These are phyloP conservation scores for Troides aeacus DNA, from an alignment of 2,888 invertebrate species.

Conservation along the genomic window DNA sequence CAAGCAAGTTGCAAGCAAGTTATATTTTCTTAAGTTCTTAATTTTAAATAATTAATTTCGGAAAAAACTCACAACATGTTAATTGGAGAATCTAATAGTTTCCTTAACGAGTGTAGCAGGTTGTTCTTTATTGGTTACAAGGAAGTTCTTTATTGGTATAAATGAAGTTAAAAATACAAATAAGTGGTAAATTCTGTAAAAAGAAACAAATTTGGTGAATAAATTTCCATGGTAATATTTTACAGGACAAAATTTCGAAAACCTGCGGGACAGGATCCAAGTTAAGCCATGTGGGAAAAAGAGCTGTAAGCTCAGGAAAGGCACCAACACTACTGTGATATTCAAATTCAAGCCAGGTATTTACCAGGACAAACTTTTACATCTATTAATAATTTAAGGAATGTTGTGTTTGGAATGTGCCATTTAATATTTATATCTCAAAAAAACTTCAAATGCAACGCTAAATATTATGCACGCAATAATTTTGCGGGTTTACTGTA, in stretches of 20 bases:
- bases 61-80: neutral
- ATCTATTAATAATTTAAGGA: neutral
- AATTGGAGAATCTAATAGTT: neutral
- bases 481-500: too few relatives aligned
- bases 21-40: neutral
- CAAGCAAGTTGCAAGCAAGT: neutral
- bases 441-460: neutral
- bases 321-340: constrained; percentile 71
- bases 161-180: too few relatives aligned
- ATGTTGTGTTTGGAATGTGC: neutral
- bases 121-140: too few relatives aligned
- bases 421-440: neutral
- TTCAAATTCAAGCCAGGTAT: constrained; percentile 80
- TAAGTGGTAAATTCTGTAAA: too few relatives aligned
- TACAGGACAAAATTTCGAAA: constrained; percentile 63
- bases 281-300: constrained; percentile 80
- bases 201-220: neutral
- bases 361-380: constrained; percentile 31
- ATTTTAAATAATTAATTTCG: neutral
- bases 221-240: neutral
- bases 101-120: neutral
- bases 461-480: too few relatives aligned
- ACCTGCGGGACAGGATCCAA: constrained; percentile 62
- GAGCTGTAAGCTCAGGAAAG: constrained; percentile 81
- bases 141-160: too few relatives aligned